Percentiles rank a stretch among this genome's conserved stretches.
Conservation (phyloP, 2,113 vertebrate species). For the Clarias batrachus region DNA sequence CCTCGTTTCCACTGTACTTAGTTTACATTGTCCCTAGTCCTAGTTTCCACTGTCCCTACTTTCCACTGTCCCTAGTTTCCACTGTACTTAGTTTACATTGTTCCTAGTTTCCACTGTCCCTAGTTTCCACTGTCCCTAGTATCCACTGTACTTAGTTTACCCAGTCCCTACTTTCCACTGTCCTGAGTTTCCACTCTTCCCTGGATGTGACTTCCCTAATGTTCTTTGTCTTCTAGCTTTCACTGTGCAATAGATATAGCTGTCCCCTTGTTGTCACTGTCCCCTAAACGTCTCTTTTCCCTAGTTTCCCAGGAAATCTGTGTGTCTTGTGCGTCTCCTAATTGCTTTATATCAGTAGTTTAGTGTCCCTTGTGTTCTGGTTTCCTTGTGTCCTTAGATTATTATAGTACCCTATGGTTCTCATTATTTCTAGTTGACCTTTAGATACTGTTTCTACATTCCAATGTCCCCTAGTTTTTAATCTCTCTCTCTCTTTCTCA, state of each 20-base stretch:
- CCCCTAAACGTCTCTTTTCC: background rate
- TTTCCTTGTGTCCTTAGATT: background rate
- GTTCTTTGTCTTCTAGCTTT: too few species aligned
- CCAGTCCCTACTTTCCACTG: background rate
- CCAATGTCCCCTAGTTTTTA: background rate
- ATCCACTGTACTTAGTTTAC: background rate
- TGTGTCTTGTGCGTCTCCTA: background rate
- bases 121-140: background rate
- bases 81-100: background rate
- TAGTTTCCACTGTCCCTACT: too few species aligned
- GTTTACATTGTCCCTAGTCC: background rate
- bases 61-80: background rate
- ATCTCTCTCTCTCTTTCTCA: background rate
- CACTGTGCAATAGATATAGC: too few species aligned
- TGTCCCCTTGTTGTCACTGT: too few species aligned
- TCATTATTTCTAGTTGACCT: background rate
- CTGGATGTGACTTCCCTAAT: too few species aligned
- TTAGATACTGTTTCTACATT: background rate
- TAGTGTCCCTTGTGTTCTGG: background rate
- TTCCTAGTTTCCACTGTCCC: background rate
- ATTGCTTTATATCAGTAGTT: background rate
- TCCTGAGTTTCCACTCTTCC: too few species aligned
- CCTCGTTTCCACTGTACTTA: background rate
- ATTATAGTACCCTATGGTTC: background rate
- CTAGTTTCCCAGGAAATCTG: background rate